phyloP scores from a whole-genome alignment of 1,140 invertebrate genomes.

The Cydia splendana region DNA sequence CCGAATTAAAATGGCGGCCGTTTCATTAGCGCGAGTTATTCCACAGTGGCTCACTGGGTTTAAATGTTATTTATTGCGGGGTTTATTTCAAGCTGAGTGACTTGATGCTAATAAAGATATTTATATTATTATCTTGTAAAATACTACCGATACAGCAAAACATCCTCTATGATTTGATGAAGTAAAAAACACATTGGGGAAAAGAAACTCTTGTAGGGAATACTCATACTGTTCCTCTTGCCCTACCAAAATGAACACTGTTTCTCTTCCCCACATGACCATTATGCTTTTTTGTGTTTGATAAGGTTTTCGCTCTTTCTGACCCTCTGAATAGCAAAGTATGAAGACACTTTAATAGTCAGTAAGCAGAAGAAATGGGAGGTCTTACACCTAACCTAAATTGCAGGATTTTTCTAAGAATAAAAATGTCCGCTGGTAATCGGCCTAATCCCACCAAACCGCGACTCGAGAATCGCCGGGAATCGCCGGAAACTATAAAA shows the following conservation, averaged over 20 bases:
- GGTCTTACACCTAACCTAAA: not conserved
- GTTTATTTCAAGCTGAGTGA: not conserved
- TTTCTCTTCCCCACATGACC: no score
- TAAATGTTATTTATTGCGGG: conserved; percentile 1
- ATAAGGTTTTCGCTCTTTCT: no score
- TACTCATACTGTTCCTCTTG: no score
- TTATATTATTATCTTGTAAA: no score
- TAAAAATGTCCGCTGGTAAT: not conserved
- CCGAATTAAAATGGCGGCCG: conserved; percentile 15
- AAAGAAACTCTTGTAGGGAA: no score
- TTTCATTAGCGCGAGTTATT: conserved; percentile 5
- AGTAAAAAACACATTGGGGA: no score
- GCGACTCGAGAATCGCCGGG: not conserved
- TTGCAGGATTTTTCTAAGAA: not conserved
- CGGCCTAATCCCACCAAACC: not conserved
- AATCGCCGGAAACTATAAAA: conserved; percentile 23
- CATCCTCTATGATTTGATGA: no score
- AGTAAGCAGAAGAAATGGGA: not conserved
- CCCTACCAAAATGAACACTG: no score
- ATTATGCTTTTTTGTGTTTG: no score
- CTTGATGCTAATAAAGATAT: no score
- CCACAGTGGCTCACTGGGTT: not conserved
- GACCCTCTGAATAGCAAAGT: no score
- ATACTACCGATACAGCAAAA: no score
- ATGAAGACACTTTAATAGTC: not conserved